phyloP scores from a whole-genome alignment of 2,113 vertebrate genomes.

The Dicerorhinus sumatrensis region DNA sequence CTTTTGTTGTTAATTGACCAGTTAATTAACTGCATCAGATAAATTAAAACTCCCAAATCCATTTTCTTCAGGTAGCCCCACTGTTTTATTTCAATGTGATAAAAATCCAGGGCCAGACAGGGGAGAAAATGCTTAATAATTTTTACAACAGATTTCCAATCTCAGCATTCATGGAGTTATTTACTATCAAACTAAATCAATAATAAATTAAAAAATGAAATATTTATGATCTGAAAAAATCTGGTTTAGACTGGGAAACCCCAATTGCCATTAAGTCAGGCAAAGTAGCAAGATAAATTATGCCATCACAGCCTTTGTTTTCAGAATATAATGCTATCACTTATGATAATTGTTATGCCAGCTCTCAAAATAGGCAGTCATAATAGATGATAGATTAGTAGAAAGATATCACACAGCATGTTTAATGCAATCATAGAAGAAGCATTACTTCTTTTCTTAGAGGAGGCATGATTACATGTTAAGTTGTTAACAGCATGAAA shows the following conservation, averaged over 20 bases:
- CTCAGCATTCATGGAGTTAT: constrained; percentile 82
- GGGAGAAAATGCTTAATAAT: constrained; percentile 78
- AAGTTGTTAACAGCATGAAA: constrained; percentile 72
- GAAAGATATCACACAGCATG: neutral
- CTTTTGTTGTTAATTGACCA: constrained; percentile 61
- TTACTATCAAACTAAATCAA: constrained; percentile 84
- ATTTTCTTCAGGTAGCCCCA: constrained; percentile 73
- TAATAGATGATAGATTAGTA: constrained; percentile 50
- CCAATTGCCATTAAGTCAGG: constrained; percentile 76
- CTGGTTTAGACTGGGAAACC: constrained; percentile 77
- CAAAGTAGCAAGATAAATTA: constrained; percentile 80
- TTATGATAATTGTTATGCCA: constrained; percentile 84
- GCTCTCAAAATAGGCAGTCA: constrained; percentile 57
- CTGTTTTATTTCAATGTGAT: constrained; percentile 67
- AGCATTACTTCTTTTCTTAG: constrained; percentile 61
- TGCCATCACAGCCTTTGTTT: constrained; percentile 80
- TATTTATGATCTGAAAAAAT: constrained; percentile 82
- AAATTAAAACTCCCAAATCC: constrained; percentile 38
- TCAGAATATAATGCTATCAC: constrained; percentile 75
- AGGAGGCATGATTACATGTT: constrained; percentile 61
- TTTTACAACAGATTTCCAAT: constrained; percentile 79
- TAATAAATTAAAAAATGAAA: constrained; percentile 86
- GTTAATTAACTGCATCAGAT: constrained; percentile 60
- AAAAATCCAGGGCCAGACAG: constrained; percentile 67
- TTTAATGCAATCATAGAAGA: constrained; percentile 74